Percentiles rank a stretch among this genome's conserved stretches.
Conservation (phyloP, 2,888 invertebrate species). For the Dastarcus helophoroides region DNA sequence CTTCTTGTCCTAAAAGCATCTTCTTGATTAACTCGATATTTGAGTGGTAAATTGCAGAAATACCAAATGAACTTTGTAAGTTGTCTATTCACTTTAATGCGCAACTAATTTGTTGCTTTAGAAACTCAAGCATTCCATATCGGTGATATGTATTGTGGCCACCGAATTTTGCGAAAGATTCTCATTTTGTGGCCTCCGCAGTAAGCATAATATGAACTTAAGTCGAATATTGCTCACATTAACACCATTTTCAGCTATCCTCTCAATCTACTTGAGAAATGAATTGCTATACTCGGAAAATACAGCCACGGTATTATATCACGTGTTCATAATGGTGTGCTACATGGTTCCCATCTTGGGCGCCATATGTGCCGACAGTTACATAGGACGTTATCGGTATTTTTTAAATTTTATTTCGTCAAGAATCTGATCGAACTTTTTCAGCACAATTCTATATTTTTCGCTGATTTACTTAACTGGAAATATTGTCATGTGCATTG, state of each 20-base stretch:
- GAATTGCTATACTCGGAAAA: conserved; percentile 55
- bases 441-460: conserved; percentile 62
- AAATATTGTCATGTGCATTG: conserved; percentile 53
- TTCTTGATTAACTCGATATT: too few relatives aligned
- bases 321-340: conserved; percentile 64
- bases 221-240: background rate
- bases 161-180: conserved; percentile 82
- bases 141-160: conserved; percentile 69
- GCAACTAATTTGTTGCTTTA: conserved; percentile 16
- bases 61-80: too few relatives aligned
- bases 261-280: conserved; percentile 64
- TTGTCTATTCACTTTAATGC: too few relatives aligned
- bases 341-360: conserved; percentile 66
- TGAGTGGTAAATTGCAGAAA: too few relatives aligned
- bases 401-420: background rate
- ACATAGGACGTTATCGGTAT: conserved; percentile 59
- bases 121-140: conserved; percentile 43
- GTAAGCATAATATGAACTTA: conserved; percentile 36
- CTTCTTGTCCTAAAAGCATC: too few relatives aligned
- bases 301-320: conserved; percentile 62
- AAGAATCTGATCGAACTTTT: conserved; percentile 27
- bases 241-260: conserved; percentile 49
- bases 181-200: conserved; percentile 71
- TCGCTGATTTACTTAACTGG: conserved; percentile 63
- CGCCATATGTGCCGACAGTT: conserved; percentile 68